Base-by-base conservation (phyloP, 1,140 invertebrate genomes). In the Leptoteleia sp. region DNA sequence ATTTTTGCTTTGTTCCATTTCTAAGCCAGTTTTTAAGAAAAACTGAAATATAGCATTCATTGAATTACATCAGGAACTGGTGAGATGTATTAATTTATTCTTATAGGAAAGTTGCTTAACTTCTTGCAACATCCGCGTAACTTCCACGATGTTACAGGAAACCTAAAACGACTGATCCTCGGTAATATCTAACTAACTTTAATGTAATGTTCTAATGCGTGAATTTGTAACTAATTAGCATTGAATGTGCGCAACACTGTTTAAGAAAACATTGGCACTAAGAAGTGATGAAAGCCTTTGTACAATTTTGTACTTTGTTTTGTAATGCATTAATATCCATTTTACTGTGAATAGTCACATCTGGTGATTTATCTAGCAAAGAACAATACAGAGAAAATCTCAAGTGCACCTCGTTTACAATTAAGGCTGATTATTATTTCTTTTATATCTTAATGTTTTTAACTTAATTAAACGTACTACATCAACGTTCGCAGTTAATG, bases 111-210 rank as follows among this genome's bases (percentile, higher is more conserved):
- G 65, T 70, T 52, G 29, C 6, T 12, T 22, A 62, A 72, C 47
- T 72, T 62, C n/a, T 6, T 7, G 47, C 7, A 57, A 45, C 43
- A 68, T 27, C 12, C 43, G 35, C 17, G 38, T 22, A 72, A 70
- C 65, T 59, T 70, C 33, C 19, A 4, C 25, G 33, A 17, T 59
- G 45, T 48, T 42, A 52, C 43, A 22, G 33, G 50, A 50, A 59
- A 59, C 54, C 40, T 15, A 31, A 55, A 72, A 47, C 48, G 70
- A 62, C 57, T 62, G 47, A 64, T 73, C 57, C 50, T 64, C 37
- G 47, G 42, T 64, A 62, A 64, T 64, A 45, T 47, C 68, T 55
- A 72, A 72, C 68, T 72, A 64, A 64, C 38, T 73, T 31, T 45
- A 57, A 72, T 62, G 47, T 62, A 72, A 72, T 47, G 55, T 45